Percentiles rank a stretch among this genome's conserved stretches.
Evolutionary conservation across 2,888 invertebrate genomes (phyloP).

Genomic region (Eristalis tenax): DNA sequence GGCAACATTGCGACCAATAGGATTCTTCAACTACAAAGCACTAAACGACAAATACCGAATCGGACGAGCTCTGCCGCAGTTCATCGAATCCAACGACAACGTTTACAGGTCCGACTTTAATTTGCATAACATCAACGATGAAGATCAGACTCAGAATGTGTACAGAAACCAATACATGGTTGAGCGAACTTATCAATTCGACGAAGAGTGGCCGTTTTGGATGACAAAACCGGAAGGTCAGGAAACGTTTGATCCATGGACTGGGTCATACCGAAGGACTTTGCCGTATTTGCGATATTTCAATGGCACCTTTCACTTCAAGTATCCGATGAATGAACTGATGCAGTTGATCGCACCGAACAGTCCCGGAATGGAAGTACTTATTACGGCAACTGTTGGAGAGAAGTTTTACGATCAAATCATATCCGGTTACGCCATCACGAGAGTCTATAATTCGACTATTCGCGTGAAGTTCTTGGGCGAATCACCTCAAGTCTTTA

Average conservation of each 20-base stretch:
- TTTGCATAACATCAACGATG: constrained; percentile 63
- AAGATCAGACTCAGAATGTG: constrained; percentile 73
- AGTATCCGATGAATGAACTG: constrained; percentile 90
- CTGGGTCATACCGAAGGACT: constrained; percentile 82
- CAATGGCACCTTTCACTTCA: constrained; percentile 93
- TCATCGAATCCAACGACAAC: constrained; percentile 73
- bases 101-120: constrained; percentile 74
- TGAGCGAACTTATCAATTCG: constrained; percentile 89
- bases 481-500: constrained; percentile 95
- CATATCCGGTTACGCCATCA: constrained; percentile 92
- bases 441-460: constrained; percentile 93
- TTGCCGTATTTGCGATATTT: constrained; percentile 90
- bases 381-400: constrained; percentile 92
- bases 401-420: constrained; percentile 92
- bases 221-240: constrained; percentile 85
- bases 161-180: constrained; percentile 84
- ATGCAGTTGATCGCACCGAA: constrained; percentile 83
- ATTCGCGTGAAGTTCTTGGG: constrained; percentile 92
- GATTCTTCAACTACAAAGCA: constrained; percentile 83
- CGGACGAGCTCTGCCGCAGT: constrained; percentile 78
- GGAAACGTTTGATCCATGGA: constrained; percentile 77
- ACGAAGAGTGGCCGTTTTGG: constrained; percentile 92
- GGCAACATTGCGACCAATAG: constrained; percentile 88
- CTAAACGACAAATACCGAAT: constrained; percentile 83
- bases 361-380: constrained; percentile 88